Conservation (phyloP, 1,140 invertebrate genomes). For the Chrysomallon squamiferum region DNA sequence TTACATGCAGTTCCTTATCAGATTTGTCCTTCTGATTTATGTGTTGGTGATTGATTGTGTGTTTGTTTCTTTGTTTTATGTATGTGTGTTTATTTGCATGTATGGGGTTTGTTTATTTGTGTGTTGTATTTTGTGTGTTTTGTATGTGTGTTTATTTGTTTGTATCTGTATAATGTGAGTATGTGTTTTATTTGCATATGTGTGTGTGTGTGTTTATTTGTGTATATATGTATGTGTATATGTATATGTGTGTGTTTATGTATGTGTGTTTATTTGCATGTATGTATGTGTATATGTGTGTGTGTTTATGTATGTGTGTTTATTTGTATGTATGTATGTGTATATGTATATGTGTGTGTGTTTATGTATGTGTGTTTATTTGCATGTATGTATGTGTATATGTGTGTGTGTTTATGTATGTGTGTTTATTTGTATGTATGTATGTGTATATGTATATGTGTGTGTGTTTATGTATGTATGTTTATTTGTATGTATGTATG, state of each 20-base stretch:
- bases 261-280: not conserved
- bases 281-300: not conserved
- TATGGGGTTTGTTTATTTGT: too few species aligned
- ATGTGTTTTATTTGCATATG: not conserved
- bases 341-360: not conserved
- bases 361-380: not conserved
- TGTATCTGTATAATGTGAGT: not conserved
- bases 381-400: not conserved
- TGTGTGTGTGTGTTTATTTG: not conserved
- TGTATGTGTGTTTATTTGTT: not conserved
- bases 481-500: not conserved
- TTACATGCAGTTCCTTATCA: too few species aligned
- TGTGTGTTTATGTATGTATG: too few species aligned
- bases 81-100: too few species aligned
- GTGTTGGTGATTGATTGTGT: too few species aligned
- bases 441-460: not conserved
- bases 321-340: not conserved
- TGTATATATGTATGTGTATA: not conserved
- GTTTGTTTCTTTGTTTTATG: too few species aligned
- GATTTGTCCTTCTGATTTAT: too few species aligned
- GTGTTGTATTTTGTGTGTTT: too few species aligned
- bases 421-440: not conserved
- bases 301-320: not conserved
- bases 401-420: not conserved
- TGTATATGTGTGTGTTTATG: not conserved